Evolutionary conservation across 2,888 invertebrate genomes (phyloP), one percentile per base, ranked within the genome.

Genomic region (Drosophila colorata): DNA sequence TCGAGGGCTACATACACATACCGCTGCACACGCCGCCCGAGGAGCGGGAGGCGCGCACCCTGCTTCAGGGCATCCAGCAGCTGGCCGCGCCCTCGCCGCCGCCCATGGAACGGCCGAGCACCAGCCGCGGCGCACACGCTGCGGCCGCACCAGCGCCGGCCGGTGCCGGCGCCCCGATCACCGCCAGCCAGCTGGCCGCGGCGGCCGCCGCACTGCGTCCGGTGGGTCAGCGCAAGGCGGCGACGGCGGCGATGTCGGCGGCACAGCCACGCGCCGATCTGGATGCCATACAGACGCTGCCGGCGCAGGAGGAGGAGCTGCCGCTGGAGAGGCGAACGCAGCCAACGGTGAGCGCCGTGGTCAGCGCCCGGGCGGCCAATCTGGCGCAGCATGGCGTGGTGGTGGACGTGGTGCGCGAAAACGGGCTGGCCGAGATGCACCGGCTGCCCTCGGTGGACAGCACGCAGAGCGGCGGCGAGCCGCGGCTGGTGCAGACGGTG

Each of bases 21-120:
- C 96, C 96, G 0, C 90, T 96, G 61, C 95, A 95, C 72, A 95
- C 96, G n/a, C 95, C 95, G 4, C 95, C 95, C 0, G 95, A 95
- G 69, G 95, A 95, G 85, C 93, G 93, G 49, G 93, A 93, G 41
- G 80, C 91, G 0, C 88, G 89, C n/a, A 86, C 91, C 31, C 66
- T 92, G 51, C 72, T 91, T 9, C 84, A 91, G 49, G 89, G 89
- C 40, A 90, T 91, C 48, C 90, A 91, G 23, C 84, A 90, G 40
- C 67, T 90, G 33, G 80, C 84, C 35, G 90, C 88, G 6, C 86
- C 90, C 1, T 80, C 82, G 38, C 87, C 88, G 20, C 84, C 89
- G 16, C 80, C 85, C 28, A 52, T 82, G 40, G 64, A 74, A 14
- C 79, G 14, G 60, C 76, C 11, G 52, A 67, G 66, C 61, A 18